phyloP scores from a whole-genome alignment of 2,113 vertebrate genomes.

The Otis tarda region DNA sequence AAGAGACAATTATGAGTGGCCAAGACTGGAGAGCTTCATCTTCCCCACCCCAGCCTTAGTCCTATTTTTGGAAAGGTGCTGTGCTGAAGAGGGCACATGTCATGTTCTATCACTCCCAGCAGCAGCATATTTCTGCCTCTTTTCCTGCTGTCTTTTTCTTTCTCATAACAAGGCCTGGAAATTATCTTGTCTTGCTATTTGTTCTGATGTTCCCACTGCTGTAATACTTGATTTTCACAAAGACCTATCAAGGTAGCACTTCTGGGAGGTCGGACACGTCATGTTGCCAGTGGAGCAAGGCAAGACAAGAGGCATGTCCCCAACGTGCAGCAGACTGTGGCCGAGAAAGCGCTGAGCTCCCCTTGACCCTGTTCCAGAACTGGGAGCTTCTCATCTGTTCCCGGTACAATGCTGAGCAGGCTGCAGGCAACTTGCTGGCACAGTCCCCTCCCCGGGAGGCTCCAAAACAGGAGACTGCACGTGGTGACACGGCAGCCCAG shows the following conservation, averaged over 20 bases:
- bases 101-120: not conserved
- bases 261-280: not conserved
- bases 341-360: not conserved
- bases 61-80: not conserved
- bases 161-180: not conserved
- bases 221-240: not conserved
- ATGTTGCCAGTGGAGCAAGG: not conserved
- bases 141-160: not conserved
- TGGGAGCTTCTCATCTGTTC: not conserved
- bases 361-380: not conserved
- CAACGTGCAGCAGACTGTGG: rapidly evolving
- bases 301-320: not conserved
- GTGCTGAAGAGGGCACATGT: not conserved
- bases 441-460: not conserved
- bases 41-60: not conserved
- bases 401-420: rapidly evolving
- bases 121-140: not conserved
- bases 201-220: not conserved
- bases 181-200: not conserved
- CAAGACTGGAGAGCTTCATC: not conserved
- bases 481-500: not conserved
- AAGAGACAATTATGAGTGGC: not conserved
- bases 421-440: not conserved
- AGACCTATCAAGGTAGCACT: not conserved
- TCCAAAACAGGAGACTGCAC: not conserved